A percentile compares a stretch with the other conserved stretches of the same genome.
These are phyloP conservation scores for Xiphophorus hellerii DNA, from an alignment of 2,113 vertebrate species.

Conservation along the genomic window DNA sequence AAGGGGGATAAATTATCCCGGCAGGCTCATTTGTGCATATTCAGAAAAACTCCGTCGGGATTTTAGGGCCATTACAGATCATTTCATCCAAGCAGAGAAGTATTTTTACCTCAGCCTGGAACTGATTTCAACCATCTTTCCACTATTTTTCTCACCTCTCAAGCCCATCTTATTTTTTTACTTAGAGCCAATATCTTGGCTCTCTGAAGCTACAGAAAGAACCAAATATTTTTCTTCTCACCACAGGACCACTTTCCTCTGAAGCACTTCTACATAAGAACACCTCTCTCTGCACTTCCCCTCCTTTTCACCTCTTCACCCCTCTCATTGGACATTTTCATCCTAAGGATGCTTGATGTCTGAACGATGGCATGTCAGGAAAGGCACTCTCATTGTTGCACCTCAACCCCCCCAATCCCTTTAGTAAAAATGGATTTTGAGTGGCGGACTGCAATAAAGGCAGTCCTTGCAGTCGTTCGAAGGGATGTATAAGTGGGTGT, in stretches of 20 bases:
- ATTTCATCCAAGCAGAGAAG: slow-evolving; percentile 82
- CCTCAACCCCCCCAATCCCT: not conserved
- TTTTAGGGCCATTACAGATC: slow-evolving; percentile 70
- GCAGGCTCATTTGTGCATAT: slow-evolving; percentile 71
- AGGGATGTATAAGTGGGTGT: slow-evolving; percentile 60
- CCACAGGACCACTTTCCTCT: slow-evolving; percentile 69
- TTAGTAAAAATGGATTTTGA: slow-evolving; percentile 79
- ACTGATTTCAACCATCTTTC: slow-evolving; percentile 63
- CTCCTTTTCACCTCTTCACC: slow-evolving; percentile 51
- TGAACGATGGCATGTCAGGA: slow-evolving; percentile 58
- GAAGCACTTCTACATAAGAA: slow-evolving; percentile 81
- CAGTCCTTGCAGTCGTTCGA: slow-evolving; percentile 57
- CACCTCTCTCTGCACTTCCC: slow-evolving; percentile 38
- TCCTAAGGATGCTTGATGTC: slow-evolving; percentile 78
- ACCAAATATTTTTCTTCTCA: slow-evolving; percentile 86
- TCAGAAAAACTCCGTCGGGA: slow-evolving; percentile 69
- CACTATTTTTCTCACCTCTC: slow-evolving; percentile 79
- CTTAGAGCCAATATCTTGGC: slow-evolving; percentile 86
- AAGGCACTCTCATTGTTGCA: slow-evolving; percentile 75
- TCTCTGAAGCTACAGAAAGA: slow-evolving; percentile 85
- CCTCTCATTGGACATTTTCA: slow-evolving; percentile 67
- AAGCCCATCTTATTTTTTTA: slow-evolving; percentile 84
- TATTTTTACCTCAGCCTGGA: slow-evolving; percentile 74
- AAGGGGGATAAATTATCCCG: slow-evolving; percentile 69
- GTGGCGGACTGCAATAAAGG: slow-evolving; percentile 68